A percentile compares a stretch with the other conserved stretches of the same genome.
These are phyloP conservation scores for Gulo gulo DNA, from an alignment of 2,113 vertebrate species.

Conservation along the genomic window DNA sequence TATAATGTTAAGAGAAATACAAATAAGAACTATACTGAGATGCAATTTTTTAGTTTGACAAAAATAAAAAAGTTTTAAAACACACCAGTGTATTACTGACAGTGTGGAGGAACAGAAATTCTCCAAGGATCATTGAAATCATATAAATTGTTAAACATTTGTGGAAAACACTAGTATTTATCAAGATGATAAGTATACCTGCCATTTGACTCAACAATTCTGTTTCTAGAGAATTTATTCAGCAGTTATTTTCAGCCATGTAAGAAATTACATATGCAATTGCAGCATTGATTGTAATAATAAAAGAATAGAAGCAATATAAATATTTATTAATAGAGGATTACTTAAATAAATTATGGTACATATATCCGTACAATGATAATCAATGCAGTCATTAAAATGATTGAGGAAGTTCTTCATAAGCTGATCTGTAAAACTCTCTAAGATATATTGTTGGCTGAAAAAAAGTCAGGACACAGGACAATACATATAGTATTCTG, in stretches of 20 bases:
- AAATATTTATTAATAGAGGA: neutral
- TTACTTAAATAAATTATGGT: neutral
- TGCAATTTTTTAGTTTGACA: neutral
- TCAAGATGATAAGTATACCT: neutral
- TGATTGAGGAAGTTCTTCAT: neutral
- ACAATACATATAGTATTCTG: neutral
- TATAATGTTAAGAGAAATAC: neutral
- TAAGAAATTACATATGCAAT: neutral
- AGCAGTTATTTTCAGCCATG: neutral
- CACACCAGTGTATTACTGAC: neutral
- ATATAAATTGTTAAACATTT: neutral
- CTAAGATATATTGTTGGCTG: neutral
- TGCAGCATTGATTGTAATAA: neutral
- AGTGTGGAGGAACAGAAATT: neutral
- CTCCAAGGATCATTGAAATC: neutral
- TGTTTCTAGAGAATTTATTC: conserved; percentile 7
- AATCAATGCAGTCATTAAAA: neutral
- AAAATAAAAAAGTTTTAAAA: neutral
- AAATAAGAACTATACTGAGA: neutral
- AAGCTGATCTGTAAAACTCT: neutral
- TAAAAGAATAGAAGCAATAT: neutral
- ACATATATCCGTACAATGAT: neutral
- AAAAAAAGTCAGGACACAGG: neutral
- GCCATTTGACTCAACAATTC: neutral
- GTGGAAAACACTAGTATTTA: neutral